Percentiles rank a stretch among this genome's conserved stretches.
These are phyloP conservation scores for Zaprionus nigranus DNA, from an alignment of 1,140 invertebrate species.

Conservation along the genomic window DNA sequence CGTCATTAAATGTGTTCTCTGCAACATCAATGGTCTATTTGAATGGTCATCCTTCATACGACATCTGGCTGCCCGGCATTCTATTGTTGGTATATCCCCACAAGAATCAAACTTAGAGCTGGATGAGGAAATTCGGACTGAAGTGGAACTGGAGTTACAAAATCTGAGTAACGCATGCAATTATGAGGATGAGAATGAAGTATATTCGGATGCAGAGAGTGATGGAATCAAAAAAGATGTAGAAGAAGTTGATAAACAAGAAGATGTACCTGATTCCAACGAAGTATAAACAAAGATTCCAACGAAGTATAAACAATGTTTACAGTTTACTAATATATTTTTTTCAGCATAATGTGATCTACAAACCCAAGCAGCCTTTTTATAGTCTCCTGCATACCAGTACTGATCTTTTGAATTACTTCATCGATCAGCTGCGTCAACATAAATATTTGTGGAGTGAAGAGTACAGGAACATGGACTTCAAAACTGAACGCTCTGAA, in stretches of 20 bases:
- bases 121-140: constrained; percentile 41
- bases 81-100: neutral
- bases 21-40: constrained; percentile 14
- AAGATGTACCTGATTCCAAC: constrained; percentile 5
- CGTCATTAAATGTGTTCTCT: constrained; percentile 49
- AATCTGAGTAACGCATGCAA: constrained; percentile 6
- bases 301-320: too few species aligned
- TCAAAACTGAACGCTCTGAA: constrained; percentile 15
- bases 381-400: constrained; percentile 35
- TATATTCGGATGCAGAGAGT: neutral
- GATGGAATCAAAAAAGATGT: neutral
- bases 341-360: constrained; percentile 14
- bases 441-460: constrained; percentile 35
- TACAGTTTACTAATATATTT: constrained; percentile 3
- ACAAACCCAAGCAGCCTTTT: constrained; percentile 36
- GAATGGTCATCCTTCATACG: constrained; percentile 24
- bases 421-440: constrained; percentile 34
- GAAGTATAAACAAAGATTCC: neutral
- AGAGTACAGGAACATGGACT: constrained; percentile 18
- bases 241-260: constrained; percentile 1
- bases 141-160: constrained; percentile 36
- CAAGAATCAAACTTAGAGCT: neutral
- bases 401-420: constrained; percentile 29
- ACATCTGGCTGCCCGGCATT: constrained; percentile 26
- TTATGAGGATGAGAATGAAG: neutral